Base-by-base conservation (phyloP, 2,888 invertebrate genomes). In the Podabrus alpinus region DNA sequence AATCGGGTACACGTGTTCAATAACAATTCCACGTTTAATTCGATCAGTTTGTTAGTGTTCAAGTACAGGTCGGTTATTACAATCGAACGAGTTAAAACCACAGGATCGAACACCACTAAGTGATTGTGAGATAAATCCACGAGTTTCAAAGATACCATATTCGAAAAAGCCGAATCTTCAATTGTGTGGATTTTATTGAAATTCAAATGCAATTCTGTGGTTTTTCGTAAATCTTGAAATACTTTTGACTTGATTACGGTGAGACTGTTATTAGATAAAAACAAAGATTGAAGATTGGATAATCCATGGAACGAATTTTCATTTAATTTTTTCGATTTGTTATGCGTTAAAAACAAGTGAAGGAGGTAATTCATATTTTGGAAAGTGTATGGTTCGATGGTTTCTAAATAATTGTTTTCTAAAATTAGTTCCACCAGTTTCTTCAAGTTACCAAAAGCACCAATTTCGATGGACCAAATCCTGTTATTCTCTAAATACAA, bases 221-320 rank as follows among this genome's bases (percentile, higher is more conserved):
- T 61, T 2, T 5, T n/a, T 7, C n/a, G 9, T 67, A 74, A 71
- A 19, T 17, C 62, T 15, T 61, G 59, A 17, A 74, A 74, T 3
- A 71, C 62, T 4, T 24, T 45, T 21, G 24, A 59, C 13, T 66
- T 19, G 15, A 74, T 61, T 64, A 60, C 11, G 1, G 17, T 71
- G 10, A 74, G 25, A 19, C 24, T 61, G 9, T 29, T 25, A 68
- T 62, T 71, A 10, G 59, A n/a, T 9, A 45, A 62, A 13, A 62
- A 11, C 19, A 59, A 59, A 10, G 7, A 45, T 9, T 9, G 13
- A n/a, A 71, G 11, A n/a, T 45, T 21, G 7, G 15, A 2, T 9
- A 74, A 19, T 1, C 67, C 62, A 15, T 45, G 3, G 9, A 74
- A 74, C 0, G 59, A 24, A 13, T 66, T 15, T 11, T 64, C 59